These are phyloP conservation scores for Pseudanteris insignis DNA, from an alignment of 2,888 invertebrate species.

Conservation along the genomic window DNA sequence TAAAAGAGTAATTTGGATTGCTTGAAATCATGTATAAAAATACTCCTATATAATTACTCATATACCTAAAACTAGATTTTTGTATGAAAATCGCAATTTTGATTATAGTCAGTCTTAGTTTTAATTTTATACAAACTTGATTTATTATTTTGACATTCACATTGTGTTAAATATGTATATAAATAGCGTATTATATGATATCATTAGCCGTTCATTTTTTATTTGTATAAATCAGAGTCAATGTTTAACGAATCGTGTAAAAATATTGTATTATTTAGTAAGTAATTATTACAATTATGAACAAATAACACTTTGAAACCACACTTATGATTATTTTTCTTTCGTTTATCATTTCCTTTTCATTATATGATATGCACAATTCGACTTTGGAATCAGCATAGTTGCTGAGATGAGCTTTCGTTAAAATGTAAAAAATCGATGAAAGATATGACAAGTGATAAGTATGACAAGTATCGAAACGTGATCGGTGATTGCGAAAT, in stretches of 20 bases:
- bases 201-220: slow-evolving; percentile 24
- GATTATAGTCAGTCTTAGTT: slow-evolving; percentile 32
- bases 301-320: slow-evolving; percentile 34
- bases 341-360: slow-evolving; percentile 19
- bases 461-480: too few species aligned
- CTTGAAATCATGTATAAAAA: slow-evolving; percentile 36
- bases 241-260: slow-evolving; percentile 32
- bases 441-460: too few species aligned
- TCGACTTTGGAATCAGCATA: slow-evolving; percentile 36
- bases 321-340: slow-evolving; percentile 18
- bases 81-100: slow-evolving; percentile 25
- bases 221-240: slow-evolving; percentile 33
- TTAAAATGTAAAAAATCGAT: too few species aligned
- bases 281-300: slow-evolving; percentile 28
- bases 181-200: slow-evolving; percentile 16
- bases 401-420: slow-evolving; percentile 31
- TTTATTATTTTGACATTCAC: slow-evolving; percentile 15
- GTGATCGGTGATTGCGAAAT: slow-evolving; percentile 27
- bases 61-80: slow-evolving; percentile 2
- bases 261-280: slow-evolving; percentile 44
- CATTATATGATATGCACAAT: slow-evolving; percentile 24
- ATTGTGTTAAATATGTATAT: slow-evolving; percentile 43
- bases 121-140: slow-evolving; percentile 27
- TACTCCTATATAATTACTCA: slow-evolving; percentile 27
- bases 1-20: too few species aligned